Conservation (phyloP, 2,113 vertebrate genomes). For the Tachysurus fulvidraco region DNA sequence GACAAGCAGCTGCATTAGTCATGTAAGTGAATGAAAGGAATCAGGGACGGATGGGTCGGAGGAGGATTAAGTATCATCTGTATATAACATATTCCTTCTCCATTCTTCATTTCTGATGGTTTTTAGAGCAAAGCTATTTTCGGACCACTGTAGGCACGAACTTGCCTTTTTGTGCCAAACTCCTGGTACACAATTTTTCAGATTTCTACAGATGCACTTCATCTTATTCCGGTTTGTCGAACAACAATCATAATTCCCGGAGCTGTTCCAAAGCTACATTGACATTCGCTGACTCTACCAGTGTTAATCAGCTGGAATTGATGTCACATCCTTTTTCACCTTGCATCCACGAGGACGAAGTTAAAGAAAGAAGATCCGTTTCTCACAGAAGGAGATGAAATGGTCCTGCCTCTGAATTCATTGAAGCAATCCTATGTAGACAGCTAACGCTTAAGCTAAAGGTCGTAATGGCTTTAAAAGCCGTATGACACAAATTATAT, state of each 20-base stretch:
- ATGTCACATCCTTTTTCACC: too few relatives aligned
- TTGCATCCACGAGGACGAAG: too few relatives aligned
- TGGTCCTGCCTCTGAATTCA: background rate
- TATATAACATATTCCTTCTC: conserved; percentile 5
- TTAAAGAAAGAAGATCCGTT: background rate
- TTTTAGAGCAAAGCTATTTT: conserved; percentile 24
- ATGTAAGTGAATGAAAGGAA: conserved; percentile 38
- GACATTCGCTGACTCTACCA: too few relatives aligned
- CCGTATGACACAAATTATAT: background rate
- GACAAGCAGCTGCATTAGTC: conserved; percentile 46
- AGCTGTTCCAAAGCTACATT: too few relatives aligned
- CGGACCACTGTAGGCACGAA: background rate
- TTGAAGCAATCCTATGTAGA: background rate
- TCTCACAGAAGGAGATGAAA: background rate
- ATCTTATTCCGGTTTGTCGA: background rate
- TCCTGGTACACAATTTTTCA: background rate
- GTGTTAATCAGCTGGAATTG: too few relatives aligned
- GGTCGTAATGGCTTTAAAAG: background rate
- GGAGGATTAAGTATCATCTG: conserved; percentile 8
- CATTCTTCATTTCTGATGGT: background rate
- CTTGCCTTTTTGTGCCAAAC: background rate
- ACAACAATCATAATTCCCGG: too few relatives aligned
- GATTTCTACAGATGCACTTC: background rate
- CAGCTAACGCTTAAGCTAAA: background rate
- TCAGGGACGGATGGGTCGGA: conserved; percentile 14